Evolutionary conservation across 2,888 invertebrate species (phyloP).

Genomic region (Oxyteleia sp.): DNA sequence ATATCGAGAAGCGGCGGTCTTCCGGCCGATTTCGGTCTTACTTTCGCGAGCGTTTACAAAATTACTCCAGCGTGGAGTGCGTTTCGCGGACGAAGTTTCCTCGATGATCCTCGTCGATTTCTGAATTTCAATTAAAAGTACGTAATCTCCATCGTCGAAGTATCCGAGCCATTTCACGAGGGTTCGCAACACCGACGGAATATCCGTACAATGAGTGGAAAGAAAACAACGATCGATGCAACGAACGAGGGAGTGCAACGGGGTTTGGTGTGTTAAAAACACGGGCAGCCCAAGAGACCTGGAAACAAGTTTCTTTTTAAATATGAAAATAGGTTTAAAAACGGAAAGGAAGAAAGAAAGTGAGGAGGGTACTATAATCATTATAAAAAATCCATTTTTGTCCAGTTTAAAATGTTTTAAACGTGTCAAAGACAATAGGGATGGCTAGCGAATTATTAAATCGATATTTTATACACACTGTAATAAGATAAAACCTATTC

Average conservation of each 20-base stretch:
- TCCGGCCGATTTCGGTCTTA: constrained; percentile 1
- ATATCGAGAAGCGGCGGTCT: constrained; percentile 22
- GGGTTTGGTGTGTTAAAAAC: constrained; percentile 61
- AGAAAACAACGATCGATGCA: constrained; percentile 69
- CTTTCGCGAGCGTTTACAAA: constrained; percentile 13
- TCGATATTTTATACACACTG: too few species aligned
- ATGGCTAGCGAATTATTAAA: too few species aligned
- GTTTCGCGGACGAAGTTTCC: constrained; percentile 49
- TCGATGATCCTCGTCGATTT: constrained; percentile 50
- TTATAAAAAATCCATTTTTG: too few species aligned
- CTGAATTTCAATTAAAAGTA: constrained; percentile 69
- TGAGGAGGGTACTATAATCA: too few species aligned
- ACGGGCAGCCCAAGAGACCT: constrained; percentile 48
- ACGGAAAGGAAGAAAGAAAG: constrained; percentile 3
- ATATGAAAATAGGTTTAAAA: constrained; percentile 62
- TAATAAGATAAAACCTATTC: too few species aligned
- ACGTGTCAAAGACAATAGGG: too few species aligned
- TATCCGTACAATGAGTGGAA: constrained; percentile 58
- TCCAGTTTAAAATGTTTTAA: too few species aligned
- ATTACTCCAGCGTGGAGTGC: constrained; percentile 6
- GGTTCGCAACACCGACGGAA: constrained; percentile 57
- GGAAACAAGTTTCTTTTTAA: constrained; percentile 63
- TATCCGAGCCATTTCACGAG: constrained; percentile 63
- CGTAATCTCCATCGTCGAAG: constrained; percentile 61
- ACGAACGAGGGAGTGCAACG: constrained; percentile 64